Evolutionary conservation across 2,113 vertebrate genomes (phyloP).

Genomic region (Sorex fumeus): DNA sequence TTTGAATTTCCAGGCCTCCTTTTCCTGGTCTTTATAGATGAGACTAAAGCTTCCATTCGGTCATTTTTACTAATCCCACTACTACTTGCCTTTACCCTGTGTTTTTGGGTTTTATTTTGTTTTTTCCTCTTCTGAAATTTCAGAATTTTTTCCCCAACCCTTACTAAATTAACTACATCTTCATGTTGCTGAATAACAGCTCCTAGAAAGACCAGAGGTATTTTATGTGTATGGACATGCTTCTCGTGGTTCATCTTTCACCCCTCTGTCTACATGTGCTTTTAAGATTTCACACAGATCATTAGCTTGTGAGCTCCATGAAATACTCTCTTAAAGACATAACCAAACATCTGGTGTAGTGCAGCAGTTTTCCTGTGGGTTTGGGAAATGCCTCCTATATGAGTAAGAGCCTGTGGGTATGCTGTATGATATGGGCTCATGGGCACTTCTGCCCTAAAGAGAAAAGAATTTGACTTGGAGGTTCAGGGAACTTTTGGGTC

Average conservation of each 20-base stretch:
- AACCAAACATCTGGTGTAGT: not conserved
- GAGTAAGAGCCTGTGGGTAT: not conserved
- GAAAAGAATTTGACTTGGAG: conserved; percentile 35
- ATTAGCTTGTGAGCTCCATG: not conserved
- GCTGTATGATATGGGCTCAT: not conserved
- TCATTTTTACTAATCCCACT: conserved; percentile 85
- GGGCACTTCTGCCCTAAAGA: not conserved
- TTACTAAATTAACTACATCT: conserved; percentile 19
- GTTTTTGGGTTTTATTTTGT: conserved; percentile 71
- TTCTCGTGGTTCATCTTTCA: not conserved
- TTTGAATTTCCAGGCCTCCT: conserved; percentile 89
- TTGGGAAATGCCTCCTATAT: conserved; percentile 39
- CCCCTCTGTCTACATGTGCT: not conserved
- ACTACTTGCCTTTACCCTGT: conserved; percentile 78
- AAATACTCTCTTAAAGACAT: conserved; percentile 13
- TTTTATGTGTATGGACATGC: conserved; percentile 39
- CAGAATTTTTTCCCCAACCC: not conserved
- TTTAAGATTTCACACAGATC: conserved; percentile 25
- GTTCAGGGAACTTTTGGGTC: conserved; percentile 35
- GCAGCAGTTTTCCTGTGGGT: not conserved
- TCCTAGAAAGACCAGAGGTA: not conserved
- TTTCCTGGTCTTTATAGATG: conserved; percentile 87
- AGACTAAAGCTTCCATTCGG: conserved; percentile 84
- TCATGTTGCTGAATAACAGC: conserved; percentile 18
- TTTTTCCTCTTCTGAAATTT: conserved; percentile 83